These are phyloP conservation scores for Enteromius thamalakanensis DNA, from an alignment of 2,797 vertebrate genomes.

Conservation along the genomic window DNA sequence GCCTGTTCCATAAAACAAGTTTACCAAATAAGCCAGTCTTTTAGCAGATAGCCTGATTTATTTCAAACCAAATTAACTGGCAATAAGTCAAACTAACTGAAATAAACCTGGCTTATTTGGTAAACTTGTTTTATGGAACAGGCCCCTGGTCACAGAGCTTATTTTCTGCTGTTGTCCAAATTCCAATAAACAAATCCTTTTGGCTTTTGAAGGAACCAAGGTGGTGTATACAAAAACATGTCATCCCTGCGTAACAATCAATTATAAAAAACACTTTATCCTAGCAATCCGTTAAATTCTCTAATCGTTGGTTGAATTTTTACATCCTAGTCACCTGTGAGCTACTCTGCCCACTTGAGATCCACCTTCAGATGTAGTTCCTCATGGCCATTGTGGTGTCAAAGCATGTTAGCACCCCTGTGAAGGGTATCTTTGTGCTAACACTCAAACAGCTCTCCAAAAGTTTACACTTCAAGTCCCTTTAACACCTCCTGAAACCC, in stretches of 20 bases:
- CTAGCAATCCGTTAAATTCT: neutral
- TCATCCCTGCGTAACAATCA: neutral
- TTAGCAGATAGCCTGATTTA: too few relatives aligned
- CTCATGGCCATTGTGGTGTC: conserved; percentile 32
- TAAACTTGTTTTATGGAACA: too few relatives aligned
- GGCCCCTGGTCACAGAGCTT: neutral
- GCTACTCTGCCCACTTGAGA: conserved; percentile 4
- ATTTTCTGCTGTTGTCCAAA: neutral
- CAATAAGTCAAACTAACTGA: too few relatives aligned
- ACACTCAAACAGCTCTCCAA: conserved; percentile 18
- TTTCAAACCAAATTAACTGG: too few relatives aligned
- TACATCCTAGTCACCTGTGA: neutral
- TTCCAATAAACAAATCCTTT: neutral
- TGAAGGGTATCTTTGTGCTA: neutral
- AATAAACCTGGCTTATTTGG: too few relatives aligned
- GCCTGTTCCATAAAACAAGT: too few relatives aligned
- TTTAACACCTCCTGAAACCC: conserved; percentile 43
- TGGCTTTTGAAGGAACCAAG: neutral
- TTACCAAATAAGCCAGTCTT: too few relatives aligned
- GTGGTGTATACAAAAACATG: neutral
- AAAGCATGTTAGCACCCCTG: conserved; percentile 43
- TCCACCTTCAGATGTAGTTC: conserved; percentile 28
- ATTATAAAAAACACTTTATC: neutral
- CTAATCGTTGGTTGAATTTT: neutral
- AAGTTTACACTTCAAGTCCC: conserved; percentile 35